Evolutionary conservation across 2,113 vertebrate species (phyloP).

Genomic region (Laticauda colubrina): DNA sequence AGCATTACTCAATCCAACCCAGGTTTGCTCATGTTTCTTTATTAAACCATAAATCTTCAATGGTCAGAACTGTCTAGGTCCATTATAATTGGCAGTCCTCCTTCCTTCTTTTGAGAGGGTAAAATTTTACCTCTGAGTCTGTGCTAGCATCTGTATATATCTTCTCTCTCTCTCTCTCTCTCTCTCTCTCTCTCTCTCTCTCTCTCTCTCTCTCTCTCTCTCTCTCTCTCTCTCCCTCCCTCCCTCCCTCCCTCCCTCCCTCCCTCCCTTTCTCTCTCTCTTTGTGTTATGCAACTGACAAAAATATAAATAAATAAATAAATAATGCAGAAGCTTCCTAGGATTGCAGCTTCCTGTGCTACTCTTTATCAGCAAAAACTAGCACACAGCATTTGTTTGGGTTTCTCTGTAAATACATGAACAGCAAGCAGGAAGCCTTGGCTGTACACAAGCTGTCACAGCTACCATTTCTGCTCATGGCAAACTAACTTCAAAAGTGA

Average conservation of each 20-base stretch:
- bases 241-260: too few relatives aligned
- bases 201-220: not conserved
- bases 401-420: not conserved
- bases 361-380: not conserved
- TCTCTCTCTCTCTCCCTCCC: too few relatives aligned
- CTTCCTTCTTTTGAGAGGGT: not conserved
- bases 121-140: not conserved
- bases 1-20: not conserved
- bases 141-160: not conserved
- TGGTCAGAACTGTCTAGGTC: not conserved
- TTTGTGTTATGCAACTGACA: too few relatives aligned
- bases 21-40: not conserved
- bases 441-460: not conserved
- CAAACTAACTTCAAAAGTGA: not conserved
- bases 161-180: not conserved
- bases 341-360: rapidly evolving
- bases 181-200: not conserved
- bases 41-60: not conserved
- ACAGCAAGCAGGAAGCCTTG: not conserved
- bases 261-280: too few relatives aligned
- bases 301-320: too few relatives aligned
- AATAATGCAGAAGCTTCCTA: not conserved
- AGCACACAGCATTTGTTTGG: not conserved
- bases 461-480: not conserved
- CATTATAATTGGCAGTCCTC: not conserved